These are phyloP conservation scores for Baryphthengus martii DNA, from an alignment of 2,113 vertebrate genomes.

Conservation along the genomic window DNA sequence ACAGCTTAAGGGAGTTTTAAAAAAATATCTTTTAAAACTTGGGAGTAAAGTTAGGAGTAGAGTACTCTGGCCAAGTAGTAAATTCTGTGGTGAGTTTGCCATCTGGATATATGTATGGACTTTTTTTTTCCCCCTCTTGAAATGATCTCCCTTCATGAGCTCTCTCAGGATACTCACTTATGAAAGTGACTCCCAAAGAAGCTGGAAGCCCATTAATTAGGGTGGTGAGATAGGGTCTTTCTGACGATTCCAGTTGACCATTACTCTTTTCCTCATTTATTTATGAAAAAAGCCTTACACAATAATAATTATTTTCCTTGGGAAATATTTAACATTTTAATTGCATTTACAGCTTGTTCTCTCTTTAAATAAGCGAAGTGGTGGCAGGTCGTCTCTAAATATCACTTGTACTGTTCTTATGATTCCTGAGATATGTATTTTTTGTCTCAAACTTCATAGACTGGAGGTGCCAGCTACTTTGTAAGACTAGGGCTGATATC, in stretches of 20 bases:
- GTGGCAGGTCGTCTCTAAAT: neutral
- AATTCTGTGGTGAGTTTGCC: neutral
- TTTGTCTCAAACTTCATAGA: neutral
- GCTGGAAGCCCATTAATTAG: neutral
- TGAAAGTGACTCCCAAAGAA: neutral
- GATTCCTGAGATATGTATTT: neutral
- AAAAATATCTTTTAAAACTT: neutral
- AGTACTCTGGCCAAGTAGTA: neutral
- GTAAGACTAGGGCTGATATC: neutral
- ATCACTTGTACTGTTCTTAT: neutral
- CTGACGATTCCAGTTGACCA: neutral
- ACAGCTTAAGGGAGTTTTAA: neutral
- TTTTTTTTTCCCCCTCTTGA: too few species aligned
- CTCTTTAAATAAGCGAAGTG: neutral
- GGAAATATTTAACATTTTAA: neutral
- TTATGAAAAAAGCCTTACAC: neutral
- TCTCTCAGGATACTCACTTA: neutral
- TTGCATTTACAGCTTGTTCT: neutral
- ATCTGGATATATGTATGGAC: neutral
- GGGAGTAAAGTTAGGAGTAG: neutral
- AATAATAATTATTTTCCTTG: neutral
- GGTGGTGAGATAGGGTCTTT: neutral
- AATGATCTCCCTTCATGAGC: neutral
- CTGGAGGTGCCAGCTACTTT: neutral
- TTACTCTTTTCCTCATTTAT: neutral